Conservation (phyloP, 2,113 vertebrate genomes). For the Prunella himalayana region DNA sequence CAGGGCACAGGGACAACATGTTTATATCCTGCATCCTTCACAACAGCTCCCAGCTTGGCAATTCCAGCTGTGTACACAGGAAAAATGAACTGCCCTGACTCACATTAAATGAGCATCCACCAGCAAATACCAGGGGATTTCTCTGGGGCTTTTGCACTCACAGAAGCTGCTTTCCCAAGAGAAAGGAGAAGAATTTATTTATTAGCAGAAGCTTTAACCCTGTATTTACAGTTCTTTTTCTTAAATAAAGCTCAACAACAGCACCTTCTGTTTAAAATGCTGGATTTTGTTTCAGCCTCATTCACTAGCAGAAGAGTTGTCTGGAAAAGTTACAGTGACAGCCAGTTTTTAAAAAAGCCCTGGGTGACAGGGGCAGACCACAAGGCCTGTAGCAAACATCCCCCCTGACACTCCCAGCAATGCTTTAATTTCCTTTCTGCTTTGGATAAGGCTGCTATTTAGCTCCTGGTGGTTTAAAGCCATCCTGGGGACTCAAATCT, state of each 20-base stretch:
- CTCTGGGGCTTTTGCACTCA: not conserved
- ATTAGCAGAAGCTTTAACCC: not conserved
- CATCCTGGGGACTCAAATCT: not conserved
- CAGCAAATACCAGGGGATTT: not conserved
- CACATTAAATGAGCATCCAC: not conserved
- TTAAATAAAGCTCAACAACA: not conserved
- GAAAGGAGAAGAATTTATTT: not conserved
- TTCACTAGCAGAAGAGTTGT: not conserved
- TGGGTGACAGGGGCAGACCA: not conserved
- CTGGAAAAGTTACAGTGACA: not conserved
- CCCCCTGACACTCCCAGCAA: fast-evolving
- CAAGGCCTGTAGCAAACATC: not conserved
- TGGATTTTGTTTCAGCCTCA: not conserved
- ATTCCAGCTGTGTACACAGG: not conserved
- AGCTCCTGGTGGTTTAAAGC: not conserved
- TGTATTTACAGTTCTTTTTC: not conserved
- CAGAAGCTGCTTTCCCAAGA: not conserved
- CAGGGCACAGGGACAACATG: fast-evolving
- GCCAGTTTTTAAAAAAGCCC: not conserved
- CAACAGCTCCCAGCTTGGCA: not conserved
- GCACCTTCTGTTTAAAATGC: not conserved
- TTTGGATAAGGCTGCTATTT: not conserved
- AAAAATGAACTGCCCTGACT: not conserved
- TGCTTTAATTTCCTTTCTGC: not conserved
- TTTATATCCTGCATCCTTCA: not conserved